Percentiles rank a stretch among this genome's conserved stretches.
Evolutionary conservation across 2,113 vertebrate genomes (phyloP).

Genomic region (Falcunculus frontatus): DNA sequence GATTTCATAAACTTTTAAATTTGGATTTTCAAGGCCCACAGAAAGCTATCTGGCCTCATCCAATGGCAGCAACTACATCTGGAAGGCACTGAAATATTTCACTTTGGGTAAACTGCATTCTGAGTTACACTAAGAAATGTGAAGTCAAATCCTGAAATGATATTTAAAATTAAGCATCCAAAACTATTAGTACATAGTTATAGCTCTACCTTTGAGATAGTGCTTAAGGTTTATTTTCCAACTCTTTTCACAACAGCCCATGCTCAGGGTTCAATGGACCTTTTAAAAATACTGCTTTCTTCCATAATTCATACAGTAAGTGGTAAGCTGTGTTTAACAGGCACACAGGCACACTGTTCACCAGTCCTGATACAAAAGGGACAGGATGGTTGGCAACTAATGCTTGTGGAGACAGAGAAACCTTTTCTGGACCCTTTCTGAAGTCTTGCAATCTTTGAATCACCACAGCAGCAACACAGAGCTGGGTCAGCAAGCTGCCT

Average conservation of each 20-base stretch:
- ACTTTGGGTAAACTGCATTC: neutral
- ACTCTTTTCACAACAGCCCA: neutral
- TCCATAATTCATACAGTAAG: neutral
- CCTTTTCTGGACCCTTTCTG: neutral
- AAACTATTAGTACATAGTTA: neutral
- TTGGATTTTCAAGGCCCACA: neutral
- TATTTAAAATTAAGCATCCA: neutral
- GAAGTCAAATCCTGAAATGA: neutral
- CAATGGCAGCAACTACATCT: neutral
- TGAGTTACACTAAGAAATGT: neutral
- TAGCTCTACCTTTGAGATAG: neutral
- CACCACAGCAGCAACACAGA: neutral
- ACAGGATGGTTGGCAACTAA: neutral
- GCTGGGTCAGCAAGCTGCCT: neutral
- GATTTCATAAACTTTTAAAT: neutral
- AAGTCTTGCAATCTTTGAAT: neutral
- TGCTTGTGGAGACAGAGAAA: neutral
- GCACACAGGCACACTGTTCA: neutral
- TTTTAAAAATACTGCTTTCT: neutral
- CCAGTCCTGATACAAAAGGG: neutral
- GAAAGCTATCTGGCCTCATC: neutral
- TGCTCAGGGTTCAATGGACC: rapidly evolving
- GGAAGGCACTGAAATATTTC: neutral
- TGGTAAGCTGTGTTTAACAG: neutral
- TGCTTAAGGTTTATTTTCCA: neutral